These are phyloP conservation scores for Oryzias curvinotus DNA, from an alignment of 2,113 vertebrate genomes.

Conservation along the genomic window DNA sequence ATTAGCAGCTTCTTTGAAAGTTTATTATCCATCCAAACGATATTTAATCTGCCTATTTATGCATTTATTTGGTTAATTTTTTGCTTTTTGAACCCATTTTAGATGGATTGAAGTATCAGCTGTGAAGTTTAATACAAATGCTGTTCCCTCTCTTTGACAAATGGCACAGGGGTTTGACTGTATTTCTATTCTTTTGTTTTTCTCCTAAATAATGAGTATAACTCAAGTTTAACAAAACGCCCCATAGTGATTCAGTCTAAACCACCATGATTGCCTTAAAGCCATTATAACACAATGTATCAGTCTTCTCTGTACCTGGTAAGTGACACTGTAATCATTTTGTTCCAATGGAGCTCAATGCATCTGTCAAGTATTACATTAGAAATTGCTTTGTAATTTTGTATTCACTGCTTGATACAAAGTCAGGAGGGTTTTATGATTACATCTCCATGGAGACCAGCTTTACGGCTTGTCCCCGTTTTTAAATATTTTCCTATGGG, in stretches of 20 bases:
- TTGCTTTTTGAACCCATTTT: no score
- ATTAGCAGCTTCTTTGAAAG: background rate
- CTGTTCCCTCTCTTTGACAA: conserved; percentile 5
- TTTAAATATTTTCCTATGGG: conserved; percentile 38
- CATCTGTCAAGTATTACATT: conserved; percentile 56
- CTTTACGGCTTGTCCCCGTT: conserved; percentile 47
- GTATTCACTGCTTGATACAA: conserved; percentile 62
- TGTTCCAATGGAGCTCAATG: conserved; percentile 38
- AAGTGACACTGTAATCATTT: conserved; percentile 48
- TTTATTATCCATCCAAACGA: conserved; percentile 7
- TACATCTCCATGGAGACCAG: conserved; percentile 42
- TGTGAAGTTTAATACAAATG: background rate
- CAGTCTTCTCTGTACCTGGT: conserved; percentile 34
- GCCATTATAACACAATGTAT: conserved; percentile 25
- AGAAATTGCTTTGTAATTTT: conserved; percentile 69
- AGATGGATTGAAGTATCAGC: background rate
- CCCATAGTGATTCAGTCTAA: conserved; percentile 1
- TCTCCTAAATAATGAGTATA: background rate
- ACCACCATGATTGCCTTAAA: conserved; percentile 29
- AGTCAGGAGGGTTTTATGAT: conserved; percentile 55
- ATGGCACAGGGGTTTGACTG: background rate
- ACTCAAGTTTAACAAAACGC: conserved; percentile 5
- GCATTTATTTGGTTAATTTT: background rate
- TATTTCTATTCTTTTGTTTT: background rate
- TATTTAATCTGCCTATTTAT: conserved; percentile 7